Base-by-base conservation (phyloP, 2,888 invertebrate genomes). In the Sinohyriopsis cumingii region DNA sequence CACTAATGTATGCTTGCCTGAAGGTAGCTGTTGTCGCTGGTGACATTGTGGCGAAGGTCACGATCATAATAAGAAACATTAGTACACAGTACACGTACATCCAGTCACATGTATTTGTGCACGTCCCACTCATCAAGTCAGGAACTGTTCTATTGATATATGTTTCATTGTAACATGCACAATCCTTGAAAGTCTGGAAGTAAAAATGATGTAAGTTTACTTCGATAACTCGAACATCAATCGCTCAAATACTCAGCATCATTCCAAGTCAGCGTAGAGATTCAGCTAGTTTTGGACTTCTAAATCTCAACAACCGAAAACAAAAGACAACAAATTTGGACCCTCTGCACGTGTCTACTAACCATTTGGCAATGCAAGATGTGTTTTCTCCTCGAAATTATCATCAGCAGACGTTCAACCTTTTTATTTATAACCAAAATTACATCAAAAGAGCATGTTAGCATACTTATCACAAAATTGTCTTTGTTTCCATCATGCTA, bases 31-130 rank as follows among this genome's bases (percentile, higher is more conserved):
- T 75, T 9, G 79, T 63, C 15, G 69, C 76, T 5, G 82, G 81
- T 3, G 82, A 74, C 81, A 81, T 77, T 19, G 80, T 79, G 19
- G 75, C 69, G 55, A 82, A 82, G n/a, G 81, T 82, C 9, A 76
- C 69, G n/a, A 80, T 60, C 80, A 82, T 79, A 53, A 76, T 75
- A 6, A 78, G 55, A 15, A 80, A 73, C 19, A 79, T 72, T 33
- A 80, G 33, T 5, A 73, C 74, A 67, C 76, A 76, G 66, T 80
- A 82, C 19, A 76, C 73, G 57, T 78, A 79, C 22, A 81, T 67
- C 78, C 76, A 81, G 6, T 33, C 55, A 69, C 82, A 82, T 55
- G 66, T 71, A 5, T 70, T 73, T 20, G 76, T 68, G 70, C 82
- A 82, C 45, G 72, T 56, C n/a, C 82, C 82, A 12, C 68, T 45